Evolutionary conservation across 2,888 invertebrate species (phyloP).

Genomic region (Cephalotes varians): DNA sequence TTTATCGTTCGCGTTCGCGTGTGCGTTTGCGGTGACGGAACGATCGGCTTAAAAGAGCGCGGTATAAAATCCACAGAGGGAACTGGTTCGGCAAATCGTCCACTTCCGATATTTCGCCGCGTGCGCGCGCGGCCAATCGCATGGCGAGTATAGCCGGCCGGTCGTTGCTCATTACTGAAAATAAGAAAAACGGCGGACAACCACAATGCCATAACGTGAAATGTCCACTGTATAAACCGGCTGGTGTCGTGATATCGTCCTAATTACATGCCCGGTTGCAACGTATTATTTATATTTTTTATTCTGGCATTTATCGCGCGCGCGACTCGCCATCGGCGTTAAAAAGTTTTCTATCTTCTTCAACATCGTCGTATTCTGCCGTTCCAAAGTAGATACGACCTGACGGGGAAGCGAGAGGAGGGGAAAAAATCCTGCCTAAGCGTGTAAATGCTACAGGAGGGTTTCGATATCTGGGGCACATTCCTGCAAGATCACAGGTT

Average conservation of each 20-base stretch:
- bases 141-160: slow-evolving; percentile 37
- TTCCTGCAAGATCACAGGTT: slow-evolving; percentile 39
- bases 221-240: slow-evolving; percentile 25
- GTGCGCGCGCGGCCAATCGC: slow-evolving; percentile 49
- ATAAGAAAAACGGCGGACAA: slow-evolving; percentile 24
- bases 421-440: neutral
- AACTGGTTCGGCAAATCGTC: slow-evolving; percentile 59
- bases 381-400: slow-evolving; percentile 33
- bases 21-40: neutral
- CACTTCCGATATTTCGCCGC: slow-evolving; percentile 56
- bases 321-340: neutral
- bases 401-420: neutral
- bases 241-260: slow-evolving; percentile 11
- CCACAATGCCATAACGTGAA: slow-evolving; percentile 37
- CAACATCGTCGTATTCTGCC: slow-evolving; percentile 17
- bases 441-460: neutral
- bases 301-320: slow-evolving; percentile 5
- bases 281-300: slow-evolving; percentile 39
- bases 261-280: slow-evolving; percentile 35
- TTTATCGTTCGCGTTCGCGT: neutral
- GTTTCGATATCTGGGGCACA: slow-evolving; percentile 38
- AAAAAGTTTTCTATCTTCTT: slow-evolving; percentile 37
- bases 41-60: slow-evolving; percentile 18
- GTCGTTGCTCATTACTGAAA: slow-evolving; percentile 44
- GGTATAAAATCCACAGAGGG: slow-evolving; percentile 22